Conservation (phyloP, 2,797 vertebrate species). For the Diceros bicornis region DNA sequence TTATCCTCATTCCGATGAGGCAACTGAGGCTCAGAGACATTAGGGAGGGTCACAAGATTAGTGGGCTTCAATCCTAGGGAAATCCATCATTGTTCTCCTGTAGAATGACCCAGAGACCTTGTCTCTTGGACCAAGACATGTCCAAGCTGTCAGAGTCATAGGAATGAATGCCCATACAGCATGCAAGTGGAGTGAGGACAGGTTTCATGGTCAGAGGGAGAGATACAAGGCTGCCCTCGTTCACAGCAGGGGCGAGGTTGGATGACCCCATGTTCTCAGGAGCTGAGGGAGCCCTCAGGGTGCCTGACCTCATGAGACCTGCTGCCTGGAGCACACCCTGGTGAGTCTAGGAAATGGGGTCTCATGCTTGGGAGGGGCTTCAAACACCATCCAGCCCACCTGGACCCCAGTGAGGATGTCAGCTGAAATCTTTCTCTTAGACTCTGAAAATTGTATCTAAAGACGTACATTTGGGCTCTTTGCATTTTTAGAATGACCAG, state of each 20-base stretch:
- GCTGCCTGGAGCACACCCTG: background rate
- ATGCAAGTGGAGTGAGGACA: background rate
- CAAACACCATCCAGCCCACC: fast-evolving
- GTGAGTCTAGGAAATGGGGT: background rate
- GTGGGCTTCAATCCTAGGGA: background rate
- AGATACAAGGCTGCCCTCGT: background rate
- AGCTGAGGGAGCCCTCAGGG: background rate
- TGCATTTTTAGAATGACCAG: background rate
- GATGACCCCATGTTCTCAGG: no score
- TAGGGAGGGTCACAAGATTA: background rate
- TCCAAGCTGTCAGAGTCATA: background rate
- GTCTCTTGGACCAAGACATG: background rate
- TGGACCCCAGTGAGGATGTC: fast-evolving
- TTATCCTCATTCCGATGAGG: background rate
- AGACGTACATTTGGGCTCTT: background rate
- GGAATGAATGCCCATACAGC: background rate
- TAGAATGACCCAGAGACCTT: background rate
- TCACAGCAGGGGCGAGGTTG: fast-evolving
- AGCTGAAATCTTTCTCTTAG: background rate
- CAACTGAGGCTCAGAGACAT: background rate
- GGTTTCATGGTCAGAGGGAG: background rate
- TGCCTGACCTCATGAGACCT: no score
- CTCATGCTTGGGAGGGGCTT: background rate
- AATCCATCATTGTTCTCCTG: background rate
- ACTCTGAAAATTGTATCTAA: background rate